These are phyloP conservation scores for Hemicrepidius hirtus DNA, from an alignment of 2,888 invertebrate genomes.

Conservation along the genomic window DNA sequence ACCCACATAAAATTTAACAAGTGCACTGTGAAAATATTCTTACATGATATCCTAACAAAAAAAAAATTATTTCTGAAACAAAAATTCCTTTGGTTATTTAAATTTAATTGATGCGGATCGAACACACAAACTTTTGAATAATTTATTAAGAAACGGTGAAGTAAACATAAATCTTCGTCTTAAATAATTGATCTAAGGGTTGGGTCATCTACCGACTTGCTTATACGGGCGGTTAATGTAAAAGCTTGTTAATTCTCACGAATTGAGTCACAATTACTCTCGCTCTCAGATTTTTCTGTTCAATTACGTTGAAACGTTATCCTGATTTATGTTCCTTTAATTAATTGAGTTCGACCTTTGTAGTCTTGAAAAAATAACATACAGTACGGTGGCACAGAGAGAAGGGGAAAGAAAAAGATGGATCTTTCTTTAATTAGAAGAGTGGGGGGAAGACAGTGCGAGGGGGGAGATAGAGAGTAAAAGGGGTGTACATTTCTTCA, in stretches of 20 bases:
- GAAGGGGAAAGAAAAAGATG: no score
- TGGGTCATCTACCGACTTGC: background rate
- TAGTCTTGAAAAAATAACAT: no score
- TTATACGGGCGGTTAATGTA: background rate
- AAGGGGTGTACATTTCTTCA: no score
- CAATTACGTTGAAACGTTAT: no score
- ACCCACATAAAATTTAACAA: constrained; percentile 26
- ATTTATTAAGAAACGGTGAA: background rate
- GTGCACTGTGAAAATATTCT: background rate
- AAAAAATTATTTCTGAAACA: background rate
- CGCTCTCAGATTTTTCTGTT: no score
- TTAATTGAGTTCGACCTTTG: no score
- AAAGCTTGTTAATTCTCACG: background rate
- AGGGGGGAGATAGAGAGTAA: no score
- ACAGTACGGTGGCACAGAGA: no score
- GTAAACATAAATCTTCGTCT: constrained; percentile 8
- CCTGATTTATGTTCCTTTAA: no score
- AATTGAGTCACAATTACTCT: background rate
- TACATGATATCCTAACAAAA: background rate
- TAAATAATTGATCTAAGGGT: constrained; percentile 4
- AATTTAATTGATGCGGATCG: background rate
- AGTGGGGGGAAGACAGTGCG: no score
- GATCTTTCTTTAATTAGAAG: no score
- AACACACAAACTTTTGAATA: background rate
- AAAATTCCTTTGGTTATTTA: background rate